Percentiles rank a stretch among this genome's conserved stretches.
Evolutionary conservation across 2,113 vertebrate species (phyloP).

Genomic region (Cathartes aura): DNA sequence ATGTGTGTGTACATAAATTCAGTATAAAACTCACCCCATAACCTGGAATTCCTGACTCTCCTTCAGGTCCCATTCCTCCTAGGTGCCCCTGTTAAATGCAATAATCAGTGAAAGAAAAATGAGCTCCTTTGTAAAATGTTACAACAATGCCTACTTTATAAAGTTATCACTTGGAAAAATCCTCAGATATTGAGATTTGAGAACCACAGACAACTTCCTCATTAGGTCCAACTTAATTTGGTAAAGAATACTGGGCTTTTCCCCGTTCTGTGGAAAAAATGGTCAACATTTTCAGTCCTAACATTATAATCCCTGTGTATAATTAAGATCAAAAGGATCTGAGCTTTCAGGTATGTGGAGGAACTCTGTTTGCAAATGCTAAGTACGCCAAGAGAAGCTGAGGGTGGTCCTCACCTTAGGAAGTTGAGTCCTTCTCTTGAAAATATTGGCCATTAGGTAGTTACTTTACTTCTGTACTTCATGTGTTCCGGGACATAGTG

Average conservation of each 20-base stretch:
- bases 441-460: background rate
- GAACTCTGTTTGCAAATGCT: background rate
- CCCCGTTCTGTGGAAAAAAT: background rate
- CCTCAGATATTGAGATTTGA: background rate
- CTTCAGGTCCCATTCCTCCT: slow-evolving; percentile 88
- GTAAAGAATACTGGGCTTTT: background rate
- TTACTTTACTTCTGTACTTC: background rate
- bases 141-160: background rate
- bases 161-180: background rate
- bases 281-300: background rate
- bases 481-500: background rate
- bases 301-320: background rate
- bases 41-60: slow-evolving; percentile 89
- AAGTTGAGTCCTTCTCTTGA: background rate
- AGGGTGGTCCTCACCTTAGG: background rate
- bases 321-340: background rate
- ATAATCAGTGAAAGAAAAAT: slow-evolving; percentile 49
- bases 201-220: background rate
- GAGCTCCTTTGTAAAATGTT: background rate
- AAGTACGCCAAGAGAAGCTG: background rate
- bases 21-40: slow-evolving; percentile 81
- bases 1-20: background rate
- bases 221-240: background rate
- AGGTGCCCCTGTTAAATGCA: slow-evolving; percentile 82
- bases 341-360: background rate